These are phyloP conservation scores for Eciton burchellii DNA, from an alignment of 1,140 invertebrate genomes.

Conservation along the genomic window DNA sequence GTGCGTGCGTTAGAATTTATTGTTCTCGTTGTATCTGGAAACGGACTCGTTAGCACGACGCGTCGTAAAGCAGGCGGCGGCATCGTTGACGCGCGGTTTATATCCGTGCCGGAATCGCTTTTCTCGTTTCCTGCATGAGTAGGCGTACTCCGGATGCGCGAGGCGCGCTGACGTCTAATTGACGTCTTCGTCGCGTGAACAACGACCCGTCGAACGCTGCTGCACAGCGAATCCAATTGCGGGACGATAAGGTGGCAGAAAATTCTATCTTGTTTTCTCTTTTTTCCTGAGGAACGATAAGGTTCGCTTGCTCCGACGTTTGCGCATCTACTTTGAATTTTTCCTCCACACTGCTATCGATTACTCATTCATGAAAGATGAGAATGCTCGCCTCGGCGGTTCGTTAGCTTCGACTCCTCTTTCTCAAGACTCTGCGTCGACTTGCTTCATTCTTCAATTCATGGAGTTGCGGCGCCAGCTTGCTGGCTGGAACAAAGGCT, in stretches of 20 bases:
- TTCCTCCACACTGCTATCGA: too few relatives aligned
- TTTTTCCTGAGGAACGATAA: too few relatives aligned
- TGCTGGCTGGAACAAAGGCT: neutral
- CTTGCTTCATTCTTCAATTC: neutral
- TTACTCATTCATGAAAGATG: too few relatives aligned
- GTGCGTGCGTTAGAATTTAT: constrained; percentile 57
- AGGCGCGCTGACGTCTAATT: constrained; percentile 39
- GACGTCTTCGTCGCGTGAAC: neutral
- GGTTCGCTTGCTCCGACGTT: too few relatives aligned
- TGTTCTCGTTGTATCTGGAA: constrained; percentile 50
- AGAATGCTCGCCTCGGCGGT: too few relatives aligned
- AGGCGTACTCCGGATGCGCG: neutral
- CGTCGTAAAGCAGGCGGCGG: constrained; percentile 58
- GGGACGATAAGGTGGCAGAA: neutral
- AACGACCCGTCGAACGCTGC: neutral
- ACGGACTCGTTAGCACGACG: constrained; percentile 60
- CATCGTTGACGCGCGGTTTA: constrained; percentile 23
- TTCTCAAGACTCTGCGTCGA: too few relatives aligned
- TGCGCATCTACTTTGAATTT: too few relatives aligned
- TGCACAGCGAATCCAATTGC: neutral
- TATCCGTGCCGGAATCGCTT: neutral
- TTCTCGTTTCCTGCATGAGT: neutral
- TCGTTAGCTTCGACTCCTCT: too few relatives aligned
- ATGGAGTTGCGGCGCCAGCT: neutral
- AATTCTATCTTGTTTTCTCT: too few relatives aligned